Conservation (phyloP, 2,797 vertebrate species). For the Pelobates cultripes region DNA sequence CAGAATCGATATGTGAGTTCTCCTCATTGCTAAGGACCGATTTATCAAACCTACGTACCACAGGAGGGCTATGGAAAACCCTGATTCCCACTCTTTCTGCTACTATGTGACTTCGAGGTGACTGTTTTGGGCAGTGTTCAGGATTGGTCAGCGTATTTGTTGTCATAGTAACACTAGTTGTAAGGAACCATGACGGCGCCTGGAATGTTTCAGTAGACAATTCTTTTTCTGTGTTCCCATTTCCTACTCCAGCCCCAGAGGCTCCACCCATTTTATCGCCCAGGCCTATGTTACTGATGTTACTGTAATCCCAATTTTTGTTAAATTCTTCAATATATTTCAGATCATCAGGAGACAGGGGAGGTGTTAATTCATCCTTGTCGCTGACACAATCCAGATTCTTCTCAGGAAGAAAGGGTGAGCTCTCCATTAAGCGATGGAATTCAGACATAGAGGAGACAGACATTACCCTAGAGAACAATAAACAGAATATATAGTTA, state of each 20-base stretch:
- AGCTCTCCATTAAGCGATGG: slow-evolving; percentile 96
- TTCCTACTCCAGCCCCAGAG: slow-evolving; percentile 76
- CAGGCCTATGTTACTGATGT: slow-evolving; percentile 35
- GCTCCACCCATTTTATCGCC: slow-evolving; percentile 68
- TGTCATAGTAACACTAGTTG: slow-evolving; percentile 92
- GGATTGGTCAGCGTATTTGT: slow-evolving; percentile 92
- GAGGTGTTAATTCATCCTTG: slow-evolving; percentile 88
- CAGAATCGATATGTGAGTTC: slow-evolving; percentile 62
- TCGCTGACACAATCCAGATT: slow-evolving; percentile 71
- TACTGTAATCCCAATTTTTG: slow-evolving; percentile 87
- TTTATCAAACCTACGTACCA: slow-evolving; percentile 73
- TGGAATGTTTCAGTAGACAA: slow-evolving; percentile 77
- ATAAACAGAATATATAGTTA: slow-evolving; percentile 10
- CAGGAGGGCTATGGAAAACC: slow-evolving; percentile 85
- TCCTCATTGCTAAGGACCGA: slow-evolving; percentile 61
- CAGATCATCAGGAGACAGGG: slow-evolving; percentile 94
- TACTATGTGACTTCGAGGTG: slow-evolving; percentile 67
- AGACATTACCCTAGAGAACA: slow-evolving; percentile 84
- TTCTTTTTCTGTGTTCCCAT: slow-evolving; percentile 64
- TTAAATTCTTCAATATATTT: slow-evolving; percentile 98
- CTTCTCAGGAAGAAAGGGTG: slow-evolving; percentile 95
- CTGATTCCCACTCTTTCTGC: slow-evolving; percentile 81
- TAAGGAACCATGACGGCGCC: slow-evolving; percentile 89
- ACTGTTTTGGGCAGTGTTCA: slow-evolving; percentile 88
- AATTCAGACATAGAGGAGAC: slow-evolving; percentile 99